A percentile compares a stretch with the other conserved stretches of the same genome.
These are phyloP conservation scores for Hymenopus coronatus DNA, from an alignment of 2,888 invertebrate genomes.

Conservation along the genomic window DNA sequence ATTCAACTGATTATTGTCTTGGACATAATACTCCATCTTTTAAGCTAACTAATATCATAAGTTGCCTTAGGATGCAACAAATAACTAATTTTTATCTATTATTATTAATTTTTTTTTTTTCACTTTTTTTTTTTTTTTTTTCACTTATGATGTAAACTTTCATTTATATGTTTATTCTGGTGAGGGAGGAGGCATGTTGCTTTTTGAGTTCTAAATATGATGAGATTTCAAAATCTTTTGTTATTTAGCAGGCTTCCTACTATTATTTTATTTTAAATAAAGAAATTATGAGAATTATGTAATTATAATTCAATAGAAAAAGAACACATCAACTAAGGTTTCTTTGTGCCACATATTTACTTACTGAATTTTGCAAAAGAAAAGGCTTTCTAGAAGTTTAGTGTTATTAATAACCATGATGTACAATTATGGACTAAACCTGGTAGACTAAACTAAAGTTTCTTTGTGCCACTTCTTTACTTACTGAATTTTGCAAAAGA, in stretches of 20 bases:
- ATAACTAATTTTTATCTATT: neutral
- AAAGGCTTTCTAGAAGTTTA: too few relatives aligned
- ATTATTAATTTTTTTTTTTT: too few relatives aligned
- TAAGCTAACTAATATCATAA: too few relatives aligned
- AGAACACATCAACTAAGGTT: neutral
- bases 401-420: too few relatives aligned
- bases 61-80: too few relatives aligned
- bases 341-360: too few relatives aligned
- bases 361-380: too few relatives aligned
- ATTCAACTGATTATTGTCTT: neutral
- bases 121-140: too few relatives aligned
- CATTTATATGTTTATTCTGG: neutral
- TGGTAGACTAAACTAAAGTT: too few relatives aligned
- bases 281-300: neutral
- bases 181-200: neutral
- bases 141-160: neutral
- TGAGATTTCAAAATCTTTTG: neutral
- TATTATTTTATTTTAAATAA: neutral
- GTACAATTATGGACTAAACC: too few relatives aligned
- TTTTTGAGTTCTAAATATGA: neutral
- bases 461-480: too few relatives aligned
- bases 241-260: neutral
- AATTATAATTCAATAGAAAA: neutral
- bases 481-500: too few relatives aligned
- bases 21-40: neutral